These are phyloP conservation scores for Phrynosoma blainvillii DNA, from an alignment of 2,113 vertebrate genomes.

Conservation along the genomic window DNA sequence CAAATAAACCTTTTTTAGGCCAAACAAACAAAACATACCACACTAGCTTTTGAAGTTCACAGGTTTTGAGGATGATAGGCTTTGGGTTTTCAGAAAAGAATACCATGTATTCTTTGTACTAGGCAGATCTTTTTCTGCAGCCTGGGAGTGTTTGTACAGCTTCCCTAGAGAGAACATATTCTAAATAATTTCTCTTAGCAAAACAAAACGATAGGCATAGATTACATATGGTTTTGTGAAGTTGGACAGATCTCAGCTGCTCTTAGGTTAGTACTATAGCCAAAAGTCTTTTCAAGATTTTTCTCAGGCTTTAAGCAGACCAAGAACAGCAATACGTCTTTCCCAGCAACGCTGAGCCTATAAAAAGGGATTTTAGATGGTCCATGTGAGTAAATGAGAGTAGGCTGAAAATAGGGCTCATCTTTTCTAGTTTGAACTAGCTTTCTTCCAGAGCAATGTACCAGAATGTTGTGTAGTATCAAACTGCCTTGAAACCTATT, in stretches of 20 bases:
- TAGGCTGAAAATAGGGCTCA: neutral
- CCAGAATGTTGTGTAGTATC: accelerated
- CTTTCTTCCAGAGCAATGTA: neutral
- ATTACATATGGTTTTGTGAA: conserved; percentile 33
- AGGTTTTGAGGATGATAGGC: too few species aligned
- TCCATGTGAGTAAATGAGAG: neutral
- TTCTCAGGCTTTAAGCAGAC: neutral
- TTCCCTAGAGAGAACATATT: neutral
- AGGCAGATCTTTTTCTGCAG: neutral
- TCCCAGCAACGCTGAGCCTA: neutral
- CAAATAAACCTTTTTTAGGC: too few species aligned
- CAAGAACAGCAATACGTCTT: neutral
- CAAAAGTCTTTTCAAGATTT: neutral
- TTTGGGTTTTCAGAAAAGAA: neutral
- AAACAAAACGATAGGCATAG: conserved; percentile 25
- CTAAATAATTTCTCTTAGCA: neutral
- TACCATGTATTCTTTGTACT: neutral
- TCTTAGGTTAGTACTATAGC: neutral
- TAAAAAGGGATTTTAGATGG: neutral
- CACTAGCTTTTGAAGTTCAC: too few species aligned
- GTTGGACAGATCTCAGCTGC: neutral
- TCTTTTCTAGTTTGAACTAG: neutral
- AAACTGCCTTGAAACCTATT: conserved; percentile 29
- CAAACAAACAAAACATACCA: too few species aligned
- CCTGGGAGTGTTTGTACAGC: neutral